phyloP scores from a whole-genome alignment of 2,888 invertebrate species.

The Gymnosoma rotundatum region DNA sequence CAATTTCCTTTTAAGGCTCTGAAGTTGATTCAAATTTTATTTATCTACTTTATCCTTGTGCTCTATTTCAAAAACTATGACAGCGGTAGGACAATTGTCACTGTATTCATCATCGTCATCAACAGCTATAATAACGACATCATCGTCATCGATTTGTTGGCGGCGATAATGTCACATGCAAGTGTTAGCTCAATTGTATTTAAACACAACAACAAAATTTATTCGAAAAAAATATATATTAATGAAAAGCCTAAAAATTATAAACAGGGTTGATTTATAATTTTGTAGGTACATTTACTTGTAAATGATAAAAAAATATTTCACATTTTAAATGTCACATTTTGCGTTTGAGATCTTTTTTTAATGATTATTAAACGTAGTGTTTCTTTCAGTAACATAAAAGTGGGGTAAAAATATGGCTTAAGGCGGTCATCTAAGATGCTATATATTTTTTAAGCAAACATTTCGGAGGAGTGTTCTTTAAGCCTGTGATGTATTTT shows the following conservation, averaged over 20 bases:
- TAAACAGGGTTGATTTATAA: neutral
- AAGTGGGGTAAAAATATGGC: constrained; percentile 57
- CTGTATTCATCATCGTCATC: constrained; percentile 53
- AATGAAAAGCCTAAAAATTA: constrained; percentile 22
- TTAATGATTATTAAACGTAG: constrained; percentile 38
- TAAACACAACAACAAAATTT: constrained; percentile 11
- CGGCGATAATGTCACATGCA: constrained; percentile 72
- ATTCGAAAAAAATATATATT: neutral
- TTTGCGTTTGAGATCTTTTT: constrained; percentile 12
- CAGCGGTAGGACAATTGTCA: constrained; percentile 72
- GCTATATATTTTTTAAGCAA: neutral
- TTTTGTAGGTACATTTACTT: neutral
- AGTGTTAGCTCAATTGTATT: constrained; percentile 66
- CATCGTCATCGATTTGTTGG: constrained; percentile 63
- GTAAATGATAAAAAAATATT: constrained; percentile 10
- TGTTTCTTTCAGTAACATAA: constrained; percentile 47
- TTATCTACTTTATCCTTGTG: constrained; percentile 33
- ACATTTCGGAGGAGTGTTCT: constrained; percentile 13
- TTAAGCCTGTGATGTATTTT: neutral
- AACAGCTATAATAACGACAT: constrained; percentile 44
- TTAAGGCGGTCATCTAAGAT: constrained; percentile 28
- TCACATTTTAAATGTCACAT: constrained; percentile 3
- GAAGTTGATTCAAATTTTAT: constrained; percentile 2
- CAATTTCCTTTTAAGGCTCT: neutral
- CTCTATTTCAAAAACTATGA: constrained; percentile 77